These are phyloP conservation scores for Phoenoteleia sp. DNA, from an alignment of 2,888 invertebrate species.

Conservation along the genomic window DNA sequence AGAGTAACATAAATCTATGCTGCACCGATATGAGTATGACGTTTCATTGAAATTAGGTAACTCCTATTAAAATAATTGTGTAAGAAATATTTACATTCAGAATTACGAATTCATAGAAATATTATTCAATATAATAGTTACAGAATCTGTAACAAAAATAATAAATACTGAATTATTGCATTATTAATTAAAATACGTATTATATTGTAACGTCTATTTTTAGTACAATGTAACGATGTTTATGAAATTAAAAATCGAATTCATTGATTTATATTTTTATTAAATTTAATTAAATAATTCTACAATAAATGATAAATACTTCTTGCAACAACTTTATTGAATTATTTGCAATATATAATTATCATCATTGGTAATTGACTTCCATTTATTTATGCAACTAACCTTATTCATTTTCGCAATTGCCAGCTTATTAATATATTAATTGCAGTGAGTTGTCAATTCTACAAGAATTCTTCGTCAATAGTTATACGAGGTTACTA, in stretches of 20 bases:
- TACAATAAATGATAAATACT: slow-evolving; percentile 22
- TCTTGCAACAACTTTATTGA: slow-evolving; percentile 34
- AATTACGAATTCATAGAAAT: neutral
- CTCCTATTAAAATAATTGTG: slow-evolving; percentile 16
- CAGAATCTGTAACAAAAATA: no score
- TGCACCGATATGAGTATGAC: slow-evolving; percentile 5
- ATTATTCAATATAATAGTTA: no score
- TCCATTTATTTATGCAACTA: slow-evolving; percentile 60
- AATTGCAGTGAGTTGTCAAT: slow-evolving; percentile 60
- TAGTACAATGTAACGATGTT: no score
- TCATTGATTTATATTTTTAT: slow-evolving; percentile 17
- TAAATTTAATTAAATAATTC: slow-evolving; percentile 27
- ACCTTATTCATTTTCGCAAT: slow-evolving; percentile 69
- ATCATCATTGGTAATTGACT: slow-evolving; percentile 52
- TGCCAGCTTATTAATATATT: slow-evolving; percentile 59
- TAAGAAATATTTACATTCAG: neutral
- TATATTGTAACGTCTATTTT: no score
- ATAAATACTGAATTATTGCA: no score
- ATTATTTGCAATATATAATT: slow-evolving; percentile 61
- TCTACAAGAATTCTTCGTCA: slow-evolving; percentile 47
- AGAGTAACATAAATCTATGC: slow-evolving; percentile 20
- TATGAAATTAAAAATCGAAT: no score
- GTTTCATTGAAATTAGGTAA: slow-evolving; percentile 33
- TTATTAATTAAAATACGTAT: no score
- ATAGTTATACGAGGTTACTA: slow-evolving; percentile 54